Evolutionary conservation across 2,888 invertebrate species (phyloP).

Genomic region (Lepetodrilus schrolli): DNA sequence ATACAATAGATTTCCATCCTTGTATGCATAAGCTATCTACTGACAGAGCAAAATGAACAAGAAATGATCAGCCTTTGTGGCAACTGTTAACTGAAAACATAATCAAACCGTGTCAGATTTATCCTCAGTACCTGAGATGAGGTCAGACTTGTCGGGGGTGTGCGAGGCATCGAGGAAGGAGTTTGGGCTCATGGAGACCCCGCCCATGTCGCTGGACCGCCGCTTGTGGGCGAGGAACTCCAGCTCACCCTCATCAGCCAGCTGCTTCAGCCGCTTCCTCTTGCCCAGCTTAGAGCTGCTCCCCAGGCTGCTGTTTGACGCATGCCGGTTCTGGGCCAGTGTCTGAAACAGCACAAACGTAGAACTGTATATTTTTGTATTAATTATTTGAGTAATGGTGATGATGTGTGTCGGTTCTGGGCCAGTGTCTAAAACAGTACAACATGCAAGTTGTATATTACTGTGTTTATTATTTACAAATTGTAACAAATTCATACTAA

Average conservation of each 20-base stretch:
- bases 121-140: conserved; percentile 39
- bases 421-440: not conserved
- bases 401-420: conserved; percentile 49
- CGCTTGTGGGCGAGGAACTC: conserved; percentile 81
- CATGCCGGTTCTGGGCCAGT: conserved; percentile 42
- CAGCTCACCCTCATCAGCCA: conserved; percentile 76
- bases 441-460: not conserved
- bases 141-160: conserved; percentile 74
- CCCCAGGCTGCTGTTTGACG: conserved; percentile 53
- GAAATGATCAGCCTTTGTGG: not conserved
- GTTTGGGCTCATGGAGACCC: conserved; percentile 86
- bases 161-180: conserved; percentile 91
- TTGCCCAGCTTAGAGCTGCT: conserved; percentile 80
- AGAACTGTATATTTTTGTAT: not conserved
- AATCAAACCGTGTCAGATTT: too few relatives aligned
- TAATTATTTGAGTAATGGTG: not conserved
- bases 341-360: not conserved
- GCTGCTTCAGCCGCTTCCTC: conserved; percentile 85
- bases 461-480: not conserved
- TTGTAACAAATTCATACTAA: too few relatives aligned
- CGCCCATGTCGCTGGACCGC: conserved; percentile 89
- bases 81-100: not conserved
- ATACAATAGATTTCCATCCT: not conserved
- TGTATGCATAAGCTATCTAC: not conserved
- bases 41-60: not conserved